A percentile compares a stretch with the other conserved stretches of the same genome.
phyloP scores from a whole-genome alignment of 2,113 vertebrate genomes.

The Cynoglossus semilaevis region DNA sequence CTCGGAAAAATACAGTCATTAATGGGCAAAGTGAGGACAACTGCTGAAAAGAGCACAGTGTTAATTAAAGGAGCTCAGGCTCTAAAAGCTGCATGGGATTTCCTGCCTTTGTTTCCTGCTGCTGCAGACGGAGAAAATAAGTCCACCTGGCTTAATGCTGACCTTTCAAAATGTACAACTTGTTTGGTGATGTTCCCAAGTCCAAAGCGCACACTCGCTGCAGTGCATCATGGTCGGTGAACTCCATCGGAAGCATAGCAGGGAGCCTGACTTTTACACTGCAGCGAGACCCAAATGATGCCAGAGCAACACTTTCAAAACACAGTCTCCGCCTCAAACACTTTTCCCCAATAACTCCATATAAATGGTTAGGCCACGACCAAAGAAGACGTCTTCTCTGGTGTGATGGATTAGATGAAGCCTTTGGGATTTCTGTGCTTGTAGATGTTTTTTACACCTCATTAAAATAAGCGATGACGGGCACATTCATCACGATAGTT shows the following conservation, averaged over 20 bases:
- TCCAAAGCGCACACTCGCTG: neutral
- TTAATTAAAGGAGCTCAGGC: slow-evolving; percentile 11
- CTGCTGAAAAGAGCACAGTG: slow-evolving; percentile 4
- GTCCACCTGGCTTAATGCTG: neutral
- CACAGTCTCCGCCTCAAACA: neutral
- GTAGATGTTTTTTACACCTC: slow-evolving; percentile 7
- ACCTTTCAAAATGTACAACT: neutral
- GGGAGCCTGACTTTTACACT: neutral
- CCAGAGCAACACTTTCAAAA: neutral
- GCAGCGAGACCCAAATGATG: neutral
- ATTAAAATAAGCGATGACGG: slow-evolving; percentile 18
- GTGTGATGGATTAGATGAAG: slow-evolving; percentile 27
- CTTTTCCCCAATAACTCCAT: neutral
- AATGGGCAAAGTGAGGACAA: slow-evolving; percentile 7
- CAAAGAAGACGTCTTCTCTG: neutral
- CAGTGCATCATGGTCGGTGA: neutral
- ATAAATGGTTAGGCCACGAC: slow-evolving; percentile 4
- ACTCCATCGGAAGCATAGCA: neutral
- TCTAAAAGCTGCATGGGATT: neutral
- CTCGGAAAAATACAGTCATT: slow-evolving; percentile 3
- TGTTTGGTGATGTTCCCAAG: neutral
- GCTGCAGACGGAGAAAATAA: neutral
- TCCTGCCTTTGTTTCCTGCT: neutral
- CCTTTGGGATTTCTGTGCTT: too few species aligned
- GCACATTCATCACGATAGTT: slow-evolving; percentile 16